Evolutionary conservation across 2,888 invertebrate species (phyloP).

Genomic region (Hedya salicella): DNA sequence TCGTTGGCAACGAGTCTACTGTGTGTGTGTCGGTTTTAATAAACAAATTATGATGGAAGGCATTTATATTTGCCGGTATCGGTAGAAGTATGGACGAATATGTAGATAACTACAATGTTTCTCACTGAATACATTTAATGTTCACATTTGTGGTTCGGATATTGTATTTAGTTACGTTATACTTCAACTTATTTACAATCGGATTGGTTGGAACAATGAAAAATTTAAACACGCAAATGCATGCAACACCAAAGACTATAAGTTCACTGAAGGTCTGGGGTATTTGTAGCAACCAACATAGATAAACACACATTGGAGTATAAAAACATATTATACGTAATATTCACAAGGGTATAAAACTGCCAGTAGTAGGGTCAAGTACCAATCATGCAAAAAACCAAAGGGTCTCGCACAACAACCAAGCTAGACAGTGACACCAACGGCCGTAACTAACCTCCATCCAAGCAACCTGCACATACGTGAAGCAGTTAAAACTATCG

Average conservation of each 20-base stretch:
- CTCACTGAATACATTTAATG: too few relatives aligned
- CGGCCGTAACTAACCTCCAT: constrained; percentile 85
- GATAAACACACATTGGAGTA: background rate
- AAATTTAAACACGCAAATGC: constrained; percentile 21
- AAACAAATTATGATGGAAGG: too few relatives aligned
- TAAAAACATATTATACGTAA: constrained; percentile 9
- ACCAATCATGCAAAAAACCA: constrained; percentile 46
- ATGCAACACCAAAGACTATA: constrained; percentile 39
- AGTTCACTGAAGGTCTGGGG: background rate
- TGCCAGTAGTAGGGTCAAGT: background rate
- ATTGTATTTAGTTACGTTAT: too few relatives aligned
- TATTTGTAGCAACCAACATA: background rate
- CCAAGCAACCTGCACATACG: constrained; percentile 85
- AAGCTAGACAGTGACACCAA: constrained; percentile 57
- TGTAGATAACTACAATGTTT: too few relatives aligned
- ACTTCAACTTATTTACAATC: too few relatives aligned
- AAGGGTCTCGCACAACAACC: constrained; percentile 54
- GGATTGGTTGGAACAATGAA: background rate
- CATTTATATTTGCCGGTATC: too few relatives aligned
- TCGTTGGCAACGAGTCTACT: too few relatives aligned
- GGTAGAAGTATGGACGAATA: too few relatives aligned
- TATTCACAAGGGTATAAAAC: constrained; percentile 4
- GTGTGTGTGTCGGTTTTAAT: too few relatives aligned
- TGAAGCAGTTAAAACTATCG: constrained; percentile 62
- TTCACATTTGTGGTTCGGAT: too few relatives aligned